Conservation (phyloP, 2,113 vertebrate genomes). For the Prochilodus magdalenae region DNA sequence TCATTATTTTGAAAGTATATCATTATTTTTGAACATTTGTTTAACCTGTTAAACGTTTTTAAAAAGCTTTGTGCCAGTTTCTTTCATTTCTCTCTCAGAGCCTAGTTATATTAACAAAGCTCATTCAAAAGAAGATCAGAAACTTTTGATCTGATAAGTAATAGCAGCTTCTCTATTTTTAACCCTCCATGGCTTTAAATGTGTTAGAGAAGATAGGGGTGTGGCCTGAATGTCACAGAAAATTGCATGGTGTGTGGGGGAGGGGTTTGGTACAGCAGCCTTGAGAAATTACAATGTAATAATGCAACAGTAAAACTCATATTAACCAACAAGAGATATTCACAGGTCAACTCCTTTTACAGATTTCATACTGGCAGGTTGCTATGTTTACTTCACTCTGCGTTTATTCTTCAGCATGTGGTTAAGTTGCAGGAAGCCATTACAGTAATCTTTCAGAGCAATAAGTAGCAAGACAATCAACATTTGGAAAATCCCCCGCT, state of each 20-base stretch:
- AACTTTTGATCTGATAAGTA: not conserved
- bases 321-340: not conserved
- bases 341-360: not conserved
- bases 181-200: conserved; percentile 24
- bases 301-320: not conserved
- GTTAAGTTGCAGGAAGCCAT: not conserved
- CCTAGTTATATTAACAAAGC: not conserved
- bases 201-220: not conserved
- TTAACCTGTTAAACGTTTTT: no score
- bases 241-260: no score
- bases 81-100: not conserved
- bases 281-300: no score
- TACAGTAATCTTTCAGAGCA: not conserved
- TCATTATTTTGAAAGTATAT: no score
- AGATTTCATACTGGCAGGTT: not conserved
- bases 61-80: no score
- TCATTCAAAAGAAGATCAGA: not conserved
- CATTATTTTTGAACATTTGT: no score
- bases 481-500: not conserved
- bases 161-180: conserved; percentile 44
- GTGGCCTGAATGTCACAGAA: not conserved
- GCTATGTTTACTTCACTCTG: not conserved
- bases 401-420: not conserved
- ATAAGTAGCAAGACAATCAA: not conserved
- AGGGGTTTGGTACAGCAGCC: no score